phyloP scores from a whole-genome alignment of 1,140 invertebrate genomes.

The Anoplophora glabripennis region DNA sequence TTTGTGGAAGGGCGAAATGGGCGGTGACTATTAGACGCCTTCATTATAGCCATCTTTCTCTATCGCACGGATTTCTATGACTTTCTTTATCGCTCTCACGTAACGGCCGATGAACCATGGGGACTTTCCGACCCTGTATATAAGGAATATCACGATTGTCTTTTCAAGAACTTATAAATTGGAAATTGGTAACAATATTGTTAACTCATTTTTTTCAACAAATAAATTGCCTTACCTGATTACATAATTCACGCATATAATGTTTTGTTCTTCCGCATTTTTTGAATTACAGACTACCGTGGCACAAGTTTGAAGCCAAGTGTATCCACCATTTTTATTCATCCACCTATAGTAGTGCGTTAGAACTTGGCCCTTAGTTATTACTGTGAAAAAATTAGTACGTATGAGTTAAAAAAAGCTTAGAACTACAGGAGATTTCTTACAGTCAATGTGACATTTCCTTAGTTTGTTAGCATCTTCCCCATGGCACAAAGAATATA shows the following conservation, averaged over 20 bases:
- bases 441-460: constrained; percentile 90
- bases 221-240: constrained; percentile 65
- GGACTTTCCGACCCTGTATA: too few species aligned
- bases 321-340: constrained; percentile 93
- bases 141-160: too few species aligned
- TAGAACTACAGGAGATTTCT: constrained; percentile 53
- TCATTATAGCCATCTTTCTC: too few species aligned
- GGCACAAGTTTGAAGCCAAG: constrained; percentile 95
- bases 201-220: constrained; percentile 16
- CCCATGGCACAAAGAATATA: constrained; percentile 92
- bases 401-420: constrained; percentile 6
- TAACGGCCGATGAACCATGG: too few species aligned
- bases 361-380: constrained; percentile 94
- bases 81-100: too few species aligned
- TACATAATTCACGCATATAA: constrained; percentile 95
- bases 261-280: constrained; percentile 93
- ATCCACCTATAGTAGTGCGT: constrained; percentile 94
- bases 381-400: constrained; percentile 65
- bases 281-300: constrained; percentile 94
- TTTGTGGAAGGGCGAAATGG: too few species aligned
- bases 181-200: not conserved
- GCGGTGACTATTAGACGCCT: too few species aligned
- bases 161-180: too few species aligned
- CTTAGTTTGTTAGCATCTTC: constrained; percentile 91
- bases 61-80: too few species aligned